A percentile compares a stretch with the other conserved stretches of the same genome.
Evolutionary conservation across 2,113 vertebrate species (phyloP).

Genomic region (Calidris pugnax): DNA sequence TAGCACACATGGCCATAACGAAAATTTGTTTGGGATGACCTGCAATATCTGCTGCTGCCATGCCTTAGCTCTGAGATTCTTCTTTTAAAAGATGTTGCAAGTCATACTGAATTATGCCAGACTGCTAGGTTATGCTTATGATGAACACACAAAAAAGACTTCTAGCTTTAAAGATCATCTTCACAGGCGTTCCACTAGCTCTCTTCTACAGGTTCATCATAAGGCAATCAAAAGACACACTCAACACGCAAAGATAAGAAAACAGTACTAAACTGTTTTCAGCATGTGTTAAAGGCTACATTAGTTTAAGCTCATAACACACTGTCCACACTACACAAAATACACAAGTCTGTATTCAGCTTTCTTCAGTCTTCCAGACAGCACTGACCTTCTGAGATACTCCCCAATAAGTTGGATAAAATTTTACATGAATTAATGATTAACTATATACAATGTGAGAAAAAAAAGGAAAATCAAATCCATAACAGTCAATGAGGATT

Average conservation of each 20-base stretch:
- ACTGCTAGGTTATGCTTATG: neutral
- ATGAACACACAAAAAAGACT: neutral
- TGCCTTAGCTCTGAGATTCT: neutral
- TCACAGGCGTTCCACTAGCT: neutral
- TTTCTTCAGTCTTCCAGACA: neutral
- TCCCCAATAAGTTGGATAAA: accelerated
- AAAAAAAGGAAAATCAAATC: neutral
- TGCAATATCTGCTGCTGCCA: neutral
- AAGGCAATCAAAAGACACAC: neutral
- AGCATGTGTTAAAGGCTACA: neutral
- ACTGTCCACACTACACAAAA: neutral
- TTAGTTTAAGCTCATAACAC: neutral
- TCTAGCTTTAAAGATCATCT: neutral
- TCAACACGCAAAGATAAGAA: neutral
- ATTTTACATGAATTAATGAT: neutral
- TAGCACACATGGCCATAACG: accelerated
- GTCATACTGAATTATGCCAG: neutral
- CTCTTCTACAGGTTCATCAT: neutral
- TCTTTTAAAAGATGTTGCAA: neutral
- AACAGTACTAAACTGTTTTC: neutral
- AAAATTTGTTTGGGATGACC: neutral
- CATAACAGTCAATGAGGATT: neutral
- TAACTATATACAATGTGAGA: neutral
- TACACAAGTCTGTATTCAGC: neutral
- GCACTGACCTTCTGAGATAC: neutral